Evolutionary conservation across 1,140 invertebrate species (phyloP), one percentile per base, ranked within the genome.

Genomic region (Bicyclus anynana): DNA sequence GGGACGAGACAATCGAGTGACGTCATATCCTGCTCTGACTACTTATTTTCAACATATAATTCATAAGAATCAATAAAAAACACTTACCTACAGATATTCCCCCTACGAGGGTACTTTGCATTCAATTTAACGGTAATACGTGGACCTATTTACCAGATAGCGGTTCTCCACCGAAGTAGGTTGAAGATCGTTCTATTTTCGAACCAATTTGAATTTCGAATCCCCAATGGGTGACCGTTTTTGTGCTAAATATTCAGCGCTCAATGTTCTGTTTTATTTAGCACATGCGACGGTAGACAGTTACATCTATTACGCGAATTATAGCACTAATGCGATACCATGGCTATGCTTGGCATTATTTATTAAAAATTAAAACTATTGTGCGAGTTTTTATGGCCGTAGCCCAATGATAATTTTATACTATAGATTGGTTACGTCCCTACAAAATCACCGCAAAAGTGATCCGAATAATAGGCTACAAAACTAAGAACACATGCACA

Each of bases 211-310:
- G 70, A 77, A 81, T 73, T 84, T 81, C 73, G 66, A 70, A 80
- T 76, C 47, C 47, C 62, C 55, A 65, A 49, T 63, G 61, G 63
- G 57, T 60, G 68, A 84, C 78, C 70, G 77, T 81, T 81, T 74
- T 69, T 72, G 76, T 73, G 66, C 77, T 78, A 80, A 84, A 81
- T 83, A 82, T 80, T 65, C 72, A 73, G 55, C 68, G 62, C 59
- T 42, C 57, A 62, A 65, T 67, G 49, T 63, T 62, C 68, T 78
- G 59, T 72, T 67, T 80, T 73, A 81, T 81, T 66, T 62, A 59
- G 35, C 27, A 38, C 12, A 46, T 53, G n/a, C n/a, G n/a, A n/a
- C n/a, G 16, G 14, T 50, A 35, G 37, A 50, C 17, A 35, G 48
- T 18, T 18, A 50, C 21, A 26, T 47, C 21, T 17, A 20, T 44